Conservation (phyloP, 2,797 vertebrate species). For the Argyrosomus regius region DNA sequence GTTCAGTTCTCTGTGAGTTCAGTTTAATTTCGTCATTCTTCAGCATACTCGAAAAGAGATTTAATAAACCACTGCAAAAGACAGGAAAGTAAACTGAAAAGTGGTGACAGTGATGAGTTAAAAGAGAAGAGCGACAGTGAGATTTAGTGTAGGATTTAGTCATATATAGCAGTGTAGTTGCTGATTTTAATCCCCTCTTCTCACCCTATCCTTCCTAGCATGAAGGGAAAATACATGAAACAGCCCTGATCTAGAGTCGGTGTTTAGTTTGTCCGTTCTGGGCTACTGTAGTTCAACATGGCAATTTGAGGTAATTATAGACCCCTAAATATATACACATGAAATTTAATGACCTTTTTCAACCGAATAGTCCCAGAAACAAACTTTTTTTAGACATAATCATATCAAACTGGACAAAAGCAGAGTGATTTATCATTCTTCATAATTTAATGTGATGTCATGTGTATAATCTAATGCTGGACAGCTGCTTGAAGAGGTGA, state of each 20-base stretch:
- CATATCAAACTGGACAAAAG: not conserved
- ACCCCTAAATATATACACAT: too few species aligned
- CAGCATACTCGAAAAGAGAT: not conserved
- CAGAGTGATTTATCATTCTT: constrained; percentile 4
- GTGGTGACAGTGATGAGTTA: not conserved
- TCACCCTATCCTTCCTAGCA: too few species aligned
- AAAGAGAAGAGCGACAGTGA: not conserved
- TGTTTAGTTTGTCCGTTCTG: too few species aligned
- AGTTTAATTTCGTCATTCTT: not conserved
- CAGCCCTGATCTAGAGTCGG: too few species aligned
- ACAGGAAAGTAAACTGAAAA: constrained; percentile 1
- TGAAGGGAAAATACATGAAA: too few species aligned
- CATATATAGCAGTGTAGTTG: too few species aligned
- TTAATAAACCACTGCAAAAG: not conserved
- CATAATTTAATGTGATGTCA: constrained; percentile 7
- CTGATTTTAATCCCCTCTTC: too few species aligned
- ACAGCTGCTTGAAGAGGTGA: not conserved
- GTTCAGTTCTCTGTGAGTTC: not conserved
- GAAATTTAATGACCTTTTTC: not conserved
- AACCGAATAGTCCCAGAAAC: not conserved
- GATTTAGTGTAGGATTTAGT: too few species aligned
- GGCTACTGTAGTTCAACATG: too few species aligned
- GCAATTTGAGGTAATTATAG: too few species aligned
- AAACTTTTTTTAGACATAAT: not conserved
- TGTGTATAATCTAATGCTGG: not conserved